Percentiles rank a stretch among this genome's conserved stretches.
phyloP scores from a whole-genome alignment of 2,797 vertebrate genomes.

The Sebastes nivosus region DNA sequence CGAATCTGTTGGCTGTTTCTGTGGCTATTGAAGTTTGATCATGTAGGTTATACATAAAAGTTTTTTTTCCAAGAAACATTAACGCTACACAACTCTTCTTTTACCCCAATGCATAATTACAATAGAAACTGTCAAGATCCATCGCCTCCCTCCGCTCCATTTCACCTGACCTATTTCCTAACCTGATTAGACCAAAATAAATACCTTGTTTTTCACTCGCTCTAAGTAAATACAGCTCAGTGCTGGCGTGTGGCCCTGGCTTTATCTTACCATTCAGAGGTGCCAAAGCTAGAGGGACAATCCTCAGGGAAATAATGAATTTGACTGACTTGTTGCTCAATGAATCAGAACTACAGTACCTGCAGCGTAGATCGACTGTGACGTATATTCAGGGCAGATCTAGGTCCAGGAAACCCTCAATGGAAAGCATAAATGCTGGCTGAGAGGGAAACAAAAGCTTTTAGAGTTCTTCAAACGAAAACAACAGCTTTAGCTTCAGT shows the following conservation, averaged over 20 bases:
- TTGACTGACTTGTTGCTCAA: not conserved
- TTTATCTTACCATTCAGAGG: slow-evolving; percentile 20
- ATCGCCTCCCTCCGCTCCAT: slow-evolving; percentile 27
- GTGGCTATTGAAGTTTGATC: not conserved
- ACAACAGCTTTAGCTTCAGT: not conserved
- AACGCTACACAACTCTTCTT: not conserved
- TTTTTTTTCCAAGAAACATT: not conserved
- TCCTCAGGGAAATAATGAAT: not conserved
- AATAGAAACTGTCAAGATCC: slow-evolving; percentile 3
- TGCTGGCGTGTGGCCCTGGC: not conserved
- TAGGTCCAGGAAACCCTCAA: not conserved
- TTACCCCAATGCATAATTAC: not conserved
- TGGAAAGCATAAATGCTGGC: not conserved
- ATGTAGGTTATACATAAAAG: not conserved
- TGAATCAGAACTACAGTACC: not conserved
- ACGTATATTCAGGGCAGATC: not conserved
- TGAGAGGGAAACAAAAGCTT: not conserved
- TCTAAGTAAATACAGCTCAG: slow-evolving; percentile 19
- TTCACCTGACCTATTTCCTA: slow-evolving; percentile 64
- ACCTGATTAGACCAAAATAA: slow-evolving; percentile 64
- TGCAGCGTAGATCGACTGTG: not conserved
- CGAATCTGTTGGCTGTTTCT: not conserved
- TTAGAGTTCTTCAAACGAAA: not conserved
- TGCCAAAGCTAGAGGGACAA: not conserved
- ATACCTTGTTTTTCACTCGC: not conserved